Conservation (phyloP, 2,888 invertebrate species). For the Lepeophtheirus nordmannii region DNA sequence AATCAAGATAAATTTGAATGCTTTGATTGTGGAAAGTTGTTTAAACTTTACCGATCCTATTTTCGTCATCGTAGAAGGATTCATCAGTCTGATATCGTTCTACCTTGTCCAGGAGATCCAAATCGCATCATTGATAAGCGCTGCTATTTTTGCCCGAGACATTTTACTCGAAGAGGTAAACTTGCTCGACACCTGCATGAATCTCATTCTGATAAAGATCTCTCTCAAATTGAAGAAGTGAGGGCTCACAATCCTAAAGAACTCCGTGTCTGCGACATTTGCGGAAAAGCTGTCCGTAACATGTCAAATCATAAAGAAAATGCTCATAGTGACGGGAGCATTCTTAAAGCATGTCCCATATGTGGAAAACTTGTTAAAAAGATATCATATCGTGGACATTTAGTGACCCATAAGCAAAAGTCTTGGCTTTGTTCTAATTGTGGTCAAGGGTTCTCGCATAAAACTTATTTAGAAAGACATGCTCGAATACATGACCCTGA, state of each 20-base stretch:
- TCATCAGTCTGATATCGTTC: not conserved
- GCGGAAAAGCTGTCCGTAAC: not conserved
- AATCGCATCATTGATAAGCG: not conserved
- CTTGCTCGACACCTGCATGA: not conserved
- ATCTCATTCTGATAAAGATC: not conserved
- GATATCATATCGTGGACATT: not conserved
- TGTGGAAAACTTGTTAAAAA: not conserved
- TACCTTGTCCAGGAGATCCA: not conserved
- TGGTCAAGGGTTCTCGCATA: not conserved
- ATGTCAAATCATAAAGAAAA: not conserved
- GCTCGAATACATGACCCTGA: not conserved
- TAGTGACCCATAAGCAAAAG: not conserved
- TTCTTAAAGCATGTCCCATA: not conserved
- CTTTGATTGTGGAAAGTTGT: not conserved
- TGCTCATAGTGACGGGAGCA: not conserved
- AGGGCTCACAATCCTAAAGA: not conserved
- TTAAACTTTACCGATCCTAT: not conserved
- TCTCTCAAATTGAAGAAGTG: not conserved
- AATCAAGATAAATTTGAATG: not conserved
- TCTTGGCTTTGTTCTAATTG: constrained; percentile 2
- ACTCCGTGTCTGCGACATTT: not conserved
- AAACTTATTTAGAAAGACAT: not conserved
- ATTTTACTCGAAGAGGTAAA: not conserved
- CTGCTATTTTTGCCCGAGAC: not conserved
- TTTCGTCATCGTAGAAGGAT: not conserved